Conservation (phyloP, 64 coral and sea anemone genomes). For the Stichodactyla helianthus region DNA sequence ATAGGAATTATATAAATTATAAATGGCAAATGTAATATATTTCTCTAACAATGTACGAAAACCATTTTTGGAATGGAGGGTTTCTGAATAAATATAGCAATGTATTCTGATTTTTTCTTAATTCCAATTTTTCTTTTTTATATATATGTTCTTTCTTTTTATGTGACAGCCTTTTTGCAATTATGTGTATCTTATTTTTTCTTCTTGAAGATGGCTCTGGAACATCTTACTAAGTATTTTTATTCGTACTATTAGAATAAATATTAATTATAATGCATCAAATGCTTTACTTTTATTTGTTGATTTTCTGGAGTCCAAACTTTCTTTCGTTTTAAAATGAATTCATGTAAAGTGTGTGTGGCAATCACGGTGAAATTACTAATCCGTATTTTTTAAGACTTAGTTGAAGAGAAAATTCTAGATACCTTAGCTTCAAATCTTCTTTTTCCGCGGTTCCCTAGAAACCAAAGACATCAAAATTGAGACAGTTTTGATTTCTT, state of each 20-base stretch:
- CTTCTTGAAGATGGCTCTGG: no score
- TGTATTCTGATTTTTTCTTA: no score
- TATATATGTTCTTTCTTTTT: no score
- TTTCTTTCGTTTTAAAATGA: neutral
- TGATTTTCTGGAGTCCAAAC: neutral
- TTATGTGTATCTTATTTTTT: no score
- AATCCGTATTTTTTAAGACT: neutral
- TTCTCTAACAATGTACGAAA: no score
- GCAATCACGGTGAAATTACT: constrained; percentile 10
- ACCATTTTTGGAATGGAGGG: neutral
- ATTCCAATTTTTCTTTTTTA: no score
- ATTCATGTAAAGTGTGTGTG: neutral
- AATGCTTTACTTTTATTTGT: neutral
- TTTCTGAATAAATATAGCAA: neutral
- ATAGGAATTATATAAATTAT: no score
- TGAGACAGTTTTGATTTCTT: neutral
- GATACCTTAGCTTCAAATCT: neutral
- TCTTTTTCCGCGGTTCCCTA: neutral
- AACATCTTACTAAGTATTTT: neutral
- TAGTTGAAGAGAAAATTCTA: neutral
- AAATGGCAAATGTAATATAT: no score
- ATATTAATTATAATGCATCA: neutral
- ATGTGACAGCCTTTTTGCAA: no score
- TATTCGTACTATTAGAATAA: neutral
- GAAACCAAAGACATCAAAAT: neutral